These are phyloP conservation scores for Todiramphus saurophagus DNA, from an alignment of 2,113 vertebrate genomes.

Conservation along the genomic window DNA sequence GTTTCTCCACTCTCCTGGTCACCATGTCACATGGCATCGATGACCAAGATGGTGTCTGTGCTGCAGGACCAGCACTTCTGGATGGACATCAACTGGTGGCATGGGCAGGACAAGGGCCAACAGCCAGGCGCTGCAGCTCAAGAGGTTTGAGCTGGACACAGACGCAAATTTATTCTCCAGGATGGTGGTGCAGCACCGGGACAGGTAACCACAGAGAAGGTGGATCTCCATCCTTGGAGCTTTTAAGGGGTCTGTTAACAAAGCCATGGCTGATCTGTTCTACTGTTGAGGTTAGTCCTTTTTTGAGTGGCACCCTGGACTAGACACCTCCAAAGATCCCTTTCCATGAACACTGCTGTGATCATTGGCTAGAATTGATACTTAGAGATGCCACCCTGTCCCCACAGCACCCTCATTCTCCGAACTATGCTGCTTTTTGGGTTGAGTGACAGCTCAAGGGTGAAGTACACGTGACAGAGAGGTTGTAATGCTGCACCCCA, in stretches of 20 bases:
- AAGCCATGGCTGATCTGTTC: not conserved
- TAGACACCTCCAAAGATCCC: not conserved
- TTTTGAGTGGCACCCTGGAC: not conserved
- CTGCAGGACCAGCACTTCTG: not conserved
- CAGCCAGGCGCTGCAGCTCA: not conserved
- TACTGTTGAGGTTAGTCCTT: not conserved
- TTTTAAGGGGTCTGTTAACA: not conserved
- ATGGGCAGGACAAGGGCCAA: not conserved
- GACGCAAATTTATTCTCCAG: not conserved
- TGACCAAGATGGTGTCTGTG: not conserved
- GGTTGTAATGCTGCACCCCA: not conserved
- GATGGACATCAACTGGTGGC: accelerated
- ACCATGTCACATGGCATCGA: accelerated
- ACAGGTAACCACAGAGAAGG: not conserved
- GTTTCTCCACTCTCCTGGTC: not conserved
- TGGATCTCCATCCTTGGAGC: not conserved
- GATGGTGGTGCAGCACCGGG: not conserved
- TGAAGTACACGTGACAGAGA: not conserved
- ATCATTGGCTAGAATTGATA: accelerated
- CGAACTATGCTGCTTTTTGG: not conserved
- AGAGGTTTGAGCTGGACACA: not conserved
- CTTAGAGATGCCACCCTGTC: not conserved
- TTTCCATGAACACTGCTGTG: not conserved
- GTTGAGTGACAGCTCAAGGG: not conserved
- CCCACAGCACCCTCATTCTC: not conserved